phyloP scores from a whole-genome alignment of 1,140 invertebrate species.

The Dendrolimus kikuchii region DNA sequence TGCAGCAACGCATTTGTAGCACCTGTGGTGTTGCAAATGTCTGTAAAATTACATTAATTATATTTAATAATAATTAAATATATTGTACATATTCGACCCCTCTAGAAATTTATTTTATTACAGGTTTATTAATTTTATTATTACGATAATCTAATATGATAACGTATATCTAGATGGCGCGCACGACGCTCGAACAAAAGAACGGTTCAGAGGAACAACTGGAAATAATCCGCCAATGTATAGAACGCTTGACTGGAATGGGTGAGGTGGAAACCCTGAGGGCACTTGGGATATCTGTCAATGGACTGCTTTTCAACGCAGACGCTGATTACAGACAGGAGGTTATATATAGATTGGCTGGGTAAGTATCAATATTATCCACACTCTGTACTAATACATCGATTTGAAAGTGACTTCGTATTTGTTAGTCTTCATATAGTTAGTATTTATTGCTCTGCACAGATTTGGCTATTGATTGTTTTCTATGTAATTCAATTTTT shows the following conservation, averaged over 20 bases:
- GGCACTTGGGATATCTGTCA: slow-evolving; percentile 28
- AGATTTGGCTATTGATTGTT: too few relatives aligned
- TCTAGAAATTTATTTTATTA: too few relatives aligned
- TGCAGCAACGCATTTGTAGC: too few relatives aligned
- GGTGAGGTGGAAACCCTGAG: slow-evolving; percentile 31
- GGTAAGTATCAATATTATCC: slow-evolving; percentile 7
- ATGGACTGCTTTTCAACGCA: slow-evolving; percentile 38
- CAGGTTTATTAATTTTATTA: not conserved
- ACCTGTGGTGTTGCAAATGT: too few relatives aligned
- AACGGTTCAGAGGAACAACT: slow-evolving; percentile 35
- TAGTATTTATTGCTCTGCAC: too few relatives aligned
- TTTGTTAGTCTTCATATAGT: too few relatives aligned
- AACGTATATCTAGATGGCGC: slow-evolving; percentile 30
- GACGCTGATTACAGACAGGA: slow-evolving; percentile 43
- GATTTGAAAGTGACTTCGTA: too few relatives aligned
- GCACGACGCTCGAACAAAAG: slow-evolving; percentile 29
- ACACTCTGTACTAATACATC: too few relatives aligned
- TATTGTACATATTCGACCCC: too few relatives aligned
- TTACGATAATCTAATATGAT: not conserved
- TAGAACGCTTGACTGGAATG: slow-evolving; percentile 36
- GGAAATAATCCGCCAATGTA: slow-evolving; percentile 29
- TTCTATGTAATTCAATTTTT: too few relatives aligned
- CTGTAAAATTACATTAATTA: too few relatives aligned
- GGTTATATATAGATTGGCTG: slow-evolving; percentile 34
- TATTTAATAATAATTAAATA: too few relatives aligned